These are phyloP conservation scores for Drosophila anomalipes DNA, from an alignment of 2,888 invertebrate species.

Conservation along the genomic window DNA sequence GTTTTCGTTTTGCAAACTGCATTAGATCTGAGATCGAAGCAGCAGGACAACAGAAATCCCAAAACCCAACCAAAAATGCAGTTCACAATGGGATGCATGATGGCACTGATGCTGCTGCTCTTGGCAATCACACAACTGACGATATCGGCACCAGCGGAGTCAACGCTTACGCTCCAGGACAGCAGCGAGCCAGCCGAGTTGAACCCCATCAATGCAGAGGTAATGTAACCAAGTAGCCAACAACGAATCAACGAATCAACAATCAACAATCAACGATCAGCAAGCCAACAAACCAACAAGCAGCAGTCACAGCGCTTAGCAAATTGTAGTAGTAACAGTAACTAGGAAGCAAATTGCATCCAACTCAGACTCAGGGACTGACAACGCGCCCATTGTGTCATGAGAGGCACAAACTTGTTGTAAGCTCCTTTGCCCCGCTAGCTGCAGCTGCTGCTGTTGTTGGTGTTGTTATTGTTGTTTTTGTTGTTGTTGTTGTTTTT, in stretches of 20 bases:
- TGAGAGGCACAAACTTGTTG: constrained; percentile 42
- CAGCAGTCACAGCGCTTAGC: neutral
- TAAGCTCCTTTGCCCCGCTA: constrained; percentile 26
- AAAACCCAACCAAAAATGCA: constrained; percentile 73
- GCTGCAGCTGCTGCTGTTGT: neutral
- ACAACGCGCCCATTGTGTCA: constrained; percentile 24
- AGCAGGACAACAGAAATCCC: constrained; percentile 4
- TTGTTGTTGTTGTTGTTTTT: neutral
- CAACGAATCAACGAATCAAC: neutral
- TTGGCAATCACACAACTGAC: constrained; percentile 42
- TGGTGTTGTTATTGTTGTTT: neutral
- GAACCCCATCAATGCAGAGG: constrained; percentile 84
- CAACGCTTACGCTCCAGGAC: constrained; percentile 72
- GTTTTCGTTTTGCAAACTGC: neutral
- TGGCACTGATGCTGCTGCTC: constrained; percentile 60
- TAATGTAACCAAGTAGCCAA: constrained; percentile 64
- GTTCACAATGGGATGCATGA: constrained; percentile 57
- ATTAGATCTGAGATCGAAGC: constrained; percentile 8
- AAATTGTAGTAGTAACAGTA: constrained; percentile 10
- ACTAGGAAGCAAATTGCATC: constrained; percentile 36
- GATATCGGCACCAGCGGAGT: constrained; percentile 54
- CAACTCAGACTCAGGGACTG: constrained; percentile 22
- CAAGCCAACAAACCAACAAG: constrained; percentile 7
- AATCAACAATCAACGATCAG: neutral
- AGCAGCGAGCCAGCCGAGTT: constrained; percentile 70